Percentiles rank a stretch among this genome's conserved stretches.
These are phyloP conservation scores for Pachycephus smyrnensis DNA, from an alignment of 2,888 invertebrate genomes.

Conservation along the genomic window DNA sequence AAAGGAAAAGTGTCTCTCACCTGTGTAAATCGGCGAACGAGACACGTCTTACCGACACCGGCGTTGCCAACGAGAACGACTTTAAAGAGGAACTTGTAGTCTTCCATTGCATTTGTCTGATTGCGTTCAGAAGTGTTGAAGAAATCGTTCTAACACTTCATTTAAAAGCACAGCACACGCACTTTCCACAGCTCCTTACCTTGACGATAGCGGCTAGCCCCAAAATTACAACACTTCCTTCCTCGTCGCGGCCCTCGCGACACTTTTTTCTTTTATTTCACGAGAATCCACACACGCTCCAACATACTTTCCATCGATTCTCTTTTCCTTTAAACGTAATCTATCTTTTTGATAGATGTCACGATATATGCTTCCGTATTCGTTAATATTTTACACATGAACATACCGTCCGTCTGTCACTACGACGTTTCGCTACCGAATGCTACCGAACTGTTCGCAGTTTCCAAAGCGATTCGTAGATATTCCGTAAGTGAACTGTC, in stretches of 20 bases:
- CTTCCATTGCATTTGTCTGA: constrained; percentile 79
- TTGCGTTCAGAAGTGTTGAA: background rate
- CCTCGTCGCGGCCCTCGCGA: background rate
- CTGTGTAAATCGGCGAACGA: constrained; percentile 97
- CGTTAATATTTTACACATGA: background rate
- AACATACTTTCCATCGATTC: background rate
- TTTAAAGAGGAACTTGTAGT: constrained; percentile 99
- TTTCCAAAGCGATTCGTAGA: background rate
- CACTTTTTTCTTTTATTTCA: background rate
- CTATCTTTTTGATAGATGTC: background rate
- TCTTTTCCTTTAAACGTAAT: background rate
- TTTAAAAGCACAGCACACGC: constrained; percentile 10
- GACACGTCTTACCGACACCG: constrained; percentile 97
- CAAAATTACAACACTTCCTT: constrained; percentile 19
- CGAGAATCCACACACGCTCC: background rate
- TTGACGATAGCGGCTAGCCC: constrained; percentile 13
- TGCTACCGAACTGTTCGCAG: background rate
- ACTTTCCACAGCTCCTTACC: constrained; percentile 31
- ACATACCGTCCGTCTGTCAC: background rate
- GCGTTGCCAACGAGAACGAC: constrained; percentile 98
- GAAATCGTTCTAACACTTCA: background rate
- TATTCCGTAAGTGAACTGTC: background rate
- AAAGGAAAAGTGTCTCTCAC: constrained; percentile 58
- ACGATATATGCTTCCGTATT: background rate
- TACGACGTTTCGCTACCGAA: background rate